phyloP scores from a whole-genome alignment of 37 sponge, comb jelly and placozoan species.

The Agelas oroides region DNA sequence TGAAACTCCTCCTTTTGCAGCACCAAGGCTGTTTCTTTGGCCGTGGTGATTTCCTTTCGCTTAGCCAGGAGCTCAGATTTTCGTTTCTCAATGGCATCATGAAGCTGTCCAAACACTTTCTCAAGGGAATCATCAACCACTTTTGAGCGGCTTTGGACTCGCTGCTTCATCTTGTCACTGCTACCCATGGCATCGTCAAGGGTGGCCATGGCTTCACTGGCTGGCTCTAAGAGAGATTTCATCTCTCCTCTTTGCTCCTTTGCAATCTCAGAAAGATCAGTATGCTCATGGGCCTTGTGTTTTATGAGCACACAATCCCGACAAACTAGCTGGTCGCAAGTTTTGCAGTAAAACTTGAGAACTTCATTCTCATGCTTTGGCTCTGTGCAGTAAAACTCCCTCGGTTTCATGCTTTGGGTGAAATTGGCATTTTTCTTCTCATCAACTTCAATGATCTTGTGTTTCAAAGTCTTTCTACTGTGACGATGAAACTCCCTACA shows the following conservation, averaged over 20 bases:
- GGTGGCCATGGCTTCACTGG: not conserved
- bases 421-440: not conserved
- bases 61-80: not conserved
- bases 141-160: not conserved
- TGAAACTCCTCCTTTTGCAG: constrained; percentile 19
- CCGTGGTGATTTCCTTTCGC: not conserved
- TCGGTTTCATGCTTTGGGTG: not conserved
- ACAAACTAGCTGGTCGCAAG: not conserved
- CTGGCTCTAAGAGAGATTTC: not conserved
- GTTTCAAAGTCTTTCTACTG: not conserved
- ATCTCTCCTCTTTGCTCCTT: not conserved
- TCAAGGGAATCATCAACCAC: not conserved
- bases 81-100: constrained; percentile 6
- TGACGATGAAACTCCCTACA: constrained; percentile 16
- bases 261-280: not conserved
- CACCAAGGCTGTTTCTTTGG: not conserved
- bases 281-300: constrained; percentile 15
- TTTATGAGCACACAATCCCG: constrained; percentile 14
- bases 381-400: not conserved
- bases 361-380: constrained; percentile 14
- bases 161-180: constrained; percentile 12
- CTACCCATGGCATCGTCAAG: constrained; percentile 21
- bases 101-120: not conserved
- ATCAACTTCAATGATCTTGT: not conserved
- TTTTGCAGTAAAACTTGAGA: constrained; percentile 35